Evolutionary conservation across 1,140 invertebrate species (phyloP).

Genomic region (Camponotus floridanus): DNA sequence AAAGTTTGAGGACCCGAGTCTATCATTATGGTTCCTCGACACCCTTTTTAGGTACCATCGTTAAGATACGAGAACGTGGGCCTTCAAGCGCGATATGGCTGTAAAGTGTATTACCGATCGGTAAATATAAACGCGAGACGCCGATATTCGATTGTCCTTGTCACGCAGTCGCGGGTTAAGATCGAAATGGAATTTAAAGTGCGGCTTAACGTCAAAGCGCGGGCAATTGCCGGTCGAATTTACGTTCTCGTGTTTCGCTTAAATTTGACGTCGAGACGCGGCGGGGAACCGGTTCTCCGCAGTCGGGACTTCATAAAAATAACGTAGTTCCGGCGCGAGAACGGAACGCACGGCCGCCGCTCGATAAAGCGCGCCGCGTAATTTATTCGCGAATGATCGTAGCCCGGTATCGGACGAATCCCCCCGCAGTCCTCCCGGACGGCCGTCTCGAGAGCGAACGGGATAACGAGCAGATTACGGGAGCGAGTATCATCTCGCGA

Average conservation of each 20-base stretch:
- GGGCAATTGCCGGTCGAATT: conserved; percentile 43
- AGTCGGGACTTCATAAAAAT: conserved; percentile 25
- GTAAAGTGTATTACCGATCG: neutral
- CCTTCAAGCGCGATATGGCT: neutral
- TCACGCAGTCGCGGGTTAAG: conserved; percentile 29
- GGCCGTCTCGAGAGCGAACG: conserved; percentile 44
- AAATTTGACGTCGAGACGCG: conserved; percentile 26
- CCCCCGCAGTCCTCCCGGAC: conserved; percentile 46
- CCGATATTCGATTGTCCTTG: conserved; percentile 43
- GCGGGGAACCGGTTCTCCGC: conserved; percentile 31
- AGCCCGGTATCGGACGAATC: conserved; percentile 25
- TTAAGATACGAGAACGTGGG: neutral
- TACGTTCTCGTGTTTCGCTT: conserved; percentile 29
- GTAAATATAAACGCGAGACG: neutral
- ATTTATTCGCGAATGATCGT: conserved; percentile 62
- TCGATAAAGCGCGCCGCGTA: conserved; percentile 54
- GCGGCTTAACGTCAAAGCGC: conserved; percentile 49
- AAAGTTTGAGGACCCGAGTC: neutral
- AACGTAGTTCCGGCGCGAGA: conserved; percentile 38
- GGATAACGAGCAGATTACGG: conserved; percentile 72
- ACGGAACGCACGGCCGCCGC: neutral
- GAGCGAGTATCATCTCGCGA: conserved; percentile 43
- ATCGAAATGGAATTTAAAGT: conserved; percentile 54
- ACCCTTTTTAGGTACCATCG: neutral
- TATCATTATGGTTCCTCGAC: conserved; percentile 14